These are phyloP conservation scores for Danio tinwini DNA, from an alignment of 2,797 vertebrate genomes.

Conservation along the genomic window DNA sequence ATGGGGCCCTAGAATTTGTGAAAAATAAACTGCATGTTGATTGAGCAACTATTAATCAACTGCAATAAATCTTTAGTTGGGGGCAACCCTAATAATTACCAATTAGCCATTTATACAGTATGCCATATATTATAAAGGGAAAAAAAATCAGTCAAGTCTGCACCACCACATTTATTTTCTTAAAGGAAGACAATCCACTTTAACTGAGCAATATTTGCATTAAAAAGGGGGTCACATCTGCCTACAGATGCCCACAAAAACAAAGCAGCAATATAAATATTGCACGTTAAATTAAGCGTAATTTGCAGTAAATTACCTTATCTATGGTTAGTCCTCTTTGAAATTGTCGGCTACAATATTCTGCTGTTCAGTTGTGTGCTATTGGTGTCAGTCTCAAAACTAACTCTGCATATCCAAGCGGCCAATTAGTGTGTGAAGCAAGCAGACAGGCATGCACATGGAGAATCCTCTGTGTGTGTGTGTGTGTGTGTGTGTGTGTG, in stretches of 20 bases:
- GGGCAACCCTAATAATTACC: too few relatives aligned
- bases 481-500: background rate
- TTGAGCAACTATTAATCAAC: too few relatives aligned
- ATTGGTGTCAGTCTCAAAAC: slow-evolving; percentile 36
- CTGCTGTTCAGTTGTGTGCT: slow-evolving; percentile 12
- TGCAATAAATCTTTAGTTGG: too few relatives aligned
- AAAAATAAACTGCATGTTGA: too few relatives aligned
- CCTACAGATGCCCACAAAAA: background rate
- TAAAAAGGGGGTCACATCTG: background rate
- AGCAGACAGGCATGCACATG: background rate
- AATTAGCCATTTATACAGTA: too few relatives aligned
- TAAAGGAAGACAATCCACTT: background rate
- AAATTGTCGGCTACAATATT: background rate
- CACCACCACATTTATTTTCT: background rate
- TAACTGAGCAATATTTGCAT: background rate
- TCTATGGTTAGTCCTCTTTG: background rate
- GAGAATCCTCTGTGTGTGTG: background rate
- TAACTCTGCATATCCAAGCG: slow-evolving; percentile 20
- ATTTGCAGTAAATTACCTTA: background rate
- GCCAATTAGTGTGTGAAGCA: slow-evolving; percentile 32
- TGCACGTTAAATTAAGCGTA: background rate
- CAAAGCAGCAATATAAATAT: slow-evolving; percentile 1
- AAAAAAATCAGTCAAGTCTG: background rate
- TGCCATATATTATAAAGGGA: too few relatives aligned
- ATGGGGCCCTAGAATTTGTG: too few relatives aligned